Conservation (phyloP, 2,797 vertebrate species). For the Gephyroberyx darwinii region DNA sequence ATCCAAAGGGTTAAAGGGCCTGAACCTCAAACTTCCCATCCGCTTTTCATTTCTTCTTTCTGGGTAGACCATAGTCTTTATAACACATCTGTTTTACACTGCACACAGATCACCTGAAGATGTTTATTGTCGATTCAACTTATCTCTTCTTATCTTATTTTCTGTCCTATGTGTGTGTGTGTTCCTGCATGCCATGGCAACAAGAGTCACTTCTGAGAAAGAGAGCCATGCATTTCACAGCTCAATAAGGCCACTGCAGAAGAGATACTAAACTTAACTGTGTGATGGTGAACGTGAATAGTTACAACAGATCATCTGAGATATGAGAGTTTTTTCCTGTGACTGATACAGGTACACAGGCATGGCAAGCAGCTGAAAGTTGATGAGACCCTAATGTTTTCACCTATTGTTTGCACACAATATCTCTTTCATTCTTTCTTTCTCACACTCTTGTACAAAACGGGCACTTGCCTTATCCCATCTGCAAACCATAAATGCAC, state of each 20-base stretch:
- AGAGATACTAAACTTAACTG: conserved; percentile 4
- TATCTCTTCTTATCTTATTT: conserved; percentile 11
- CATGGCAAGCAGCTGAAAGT: not conserved
- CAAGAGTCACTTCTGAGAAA: conserved; percentile 27
- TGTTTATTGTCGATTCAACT: not conserved
- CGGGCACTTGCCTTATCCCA: not conserved
- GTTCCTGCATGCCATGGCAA: not conserved
- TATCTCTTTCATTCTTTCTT: not conserved
- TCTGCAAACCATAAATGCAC: not conserved
- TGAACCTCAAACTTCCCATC: conserved; percentile 52
- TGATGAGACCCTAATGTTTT: not conserved
- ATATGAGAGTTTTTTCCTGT: not conserved
- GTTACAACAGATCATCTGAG: not conserved
- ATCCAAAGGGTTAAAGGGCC: conserved; percentile 32
- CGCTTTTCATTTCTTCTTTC: conserved; percentile 69
- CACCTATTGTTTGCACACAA: not conserved
- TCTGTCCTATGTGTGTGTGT: not conserved
- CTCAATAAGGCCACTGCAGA: not conserved
- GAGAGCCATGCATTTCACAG: conserved; percentile 7
- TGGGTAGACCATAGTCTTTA: conserved; percentile 25
- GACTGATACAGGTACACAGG: not conserved
- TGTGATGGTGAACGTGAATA: not conserved
- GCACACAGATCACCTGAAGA: not conserved
- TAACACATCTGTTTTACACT: conserved; percentile 26
- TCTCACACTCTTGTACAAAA: not conserved